Conservation (phyloP, 1,140 invertebrate species). For the Aplysia californica region DNA sequence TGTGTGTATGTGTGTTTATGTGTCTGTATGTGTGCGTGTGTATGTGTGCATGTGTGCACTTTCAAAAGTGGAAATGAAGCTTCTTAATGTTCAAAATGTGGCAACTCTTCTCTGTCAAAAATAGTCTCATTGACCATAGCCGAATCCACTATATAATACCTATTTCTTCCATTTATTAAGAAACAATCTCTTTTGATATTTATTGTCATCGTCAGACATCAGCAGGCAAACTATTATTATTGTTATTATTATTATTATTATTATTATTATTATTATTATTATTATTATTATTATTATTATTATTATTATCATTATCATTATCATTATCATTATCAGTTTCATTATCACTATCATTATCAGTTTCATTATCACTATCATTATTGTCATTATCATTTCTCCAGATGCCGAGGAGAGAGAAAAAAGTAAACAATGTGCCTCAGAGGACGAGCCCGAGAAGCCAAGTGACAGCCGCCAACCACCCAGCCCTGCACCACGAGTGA, state of each 20-base stretch:
- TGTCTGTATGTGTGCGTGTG: too few relatives aligned
- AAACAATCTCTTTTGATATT: background rate
- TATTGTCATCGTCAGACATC: background rate
- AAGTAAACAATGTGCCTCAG: slow-evolving; percentile 27
- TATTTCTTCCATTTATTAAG: background rate
- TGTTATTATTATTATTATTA: background rate
- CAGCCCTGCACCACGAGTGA: background rate
- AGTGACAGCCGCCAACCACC: background rate
- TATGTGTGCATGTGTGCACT: too few relatives aligned
- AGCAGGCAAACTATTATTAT: background rate
- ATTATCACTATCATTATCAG: too few relatives aligned
- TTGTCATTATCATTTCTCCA: slow-evolving; percentile 3
- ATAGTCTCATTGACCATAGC: too few relatives aligned
- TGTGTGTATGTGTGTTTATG: too few relatives aligned
- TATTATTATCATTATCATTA: background rate
- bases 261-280: background rate
- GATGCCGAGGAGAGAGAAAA: slow-evolving; percentile 46
- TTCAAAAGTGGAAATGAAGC: too few relatives aligned
- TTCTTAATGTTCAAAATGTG: too few relatives aligned
- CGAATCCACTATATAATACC: too few relatives aligned
- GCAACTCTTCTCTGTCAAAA: too few relatives aligned
- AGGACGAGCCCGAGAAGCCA: background rate
- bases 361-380: too few relatives aligned
- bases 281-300: background rate
- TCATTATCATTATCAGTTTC: background rate